phyloP scores from a whole-genome alignment of 2,113 vertebrate genomes.

The Leptobrachium ailaonicum region DNA sequence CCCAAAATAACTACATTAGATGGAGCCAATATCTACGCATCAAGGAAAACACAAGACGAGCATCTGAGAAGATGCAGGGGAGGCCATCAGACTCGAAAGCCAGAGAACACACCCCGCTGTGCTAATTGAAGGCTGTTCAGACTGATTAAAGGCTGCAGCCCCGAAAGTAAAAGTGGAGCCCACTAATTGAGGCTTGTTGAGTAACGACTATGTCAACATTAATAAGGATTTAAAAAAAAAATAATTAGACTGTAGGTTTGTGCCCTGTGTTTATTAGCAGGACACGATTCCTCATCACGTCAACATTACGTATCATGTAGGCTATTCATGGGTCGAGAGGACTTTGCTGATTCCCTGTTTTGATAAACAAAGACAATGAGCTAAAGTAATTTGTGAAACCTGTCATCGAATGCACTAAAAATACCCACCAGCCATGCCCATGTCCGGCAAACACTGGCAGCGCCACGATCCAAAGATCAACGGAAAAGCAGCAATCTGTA shows the following conservation, averaged over 20 bases:
- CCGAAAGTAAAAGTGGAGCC: conserved; percentile 15
- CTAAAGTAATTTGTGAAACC: too few relatives aligned
- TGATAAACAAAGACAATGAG: too few relatives aligned
- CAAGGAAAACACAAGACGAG: neutral
- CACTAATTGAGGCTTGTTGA: neutral
- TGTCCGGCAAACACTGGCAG: too few relatives aligned
- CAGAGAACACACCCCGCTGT: neutral
- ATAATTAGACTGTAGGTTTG: neutral
- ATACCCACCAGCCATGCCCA: too few relatives aligned
- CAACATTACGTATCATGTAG: too few relatives aligned
- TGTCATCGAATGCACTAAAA: too few relatives aligned
- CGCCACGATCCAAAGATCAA: too few relatives aligned
- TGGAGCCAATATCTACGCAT: neutral
- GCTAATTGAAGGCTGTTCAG: neutral
- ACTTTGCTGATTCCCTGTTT: too few relatives aligned
- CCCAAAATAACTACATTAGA: conserved; percentile 16
- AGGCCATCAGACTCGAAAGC: neutral
- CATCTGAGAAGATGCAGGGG: conserved; percentile 4
- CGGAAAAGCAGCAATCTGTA: too few relatives aligned
- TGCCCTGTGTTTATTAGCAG: neutral
- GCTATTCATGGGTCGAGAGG: too few relatives aligned
- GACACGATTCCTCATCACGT: too few relatives aligned
- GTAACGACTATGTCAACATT: neutral
- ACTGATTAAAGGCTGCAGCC: neutral
- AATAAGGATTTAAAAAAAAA: neutral